A percentile compares a stretch with the other conserved stretches of the same genome.
These are phyloP conservation scores for Macaria notata DNA, from an alignment of 2,888 invertebrate genomes.

Conservation along the genomic window DNA sequence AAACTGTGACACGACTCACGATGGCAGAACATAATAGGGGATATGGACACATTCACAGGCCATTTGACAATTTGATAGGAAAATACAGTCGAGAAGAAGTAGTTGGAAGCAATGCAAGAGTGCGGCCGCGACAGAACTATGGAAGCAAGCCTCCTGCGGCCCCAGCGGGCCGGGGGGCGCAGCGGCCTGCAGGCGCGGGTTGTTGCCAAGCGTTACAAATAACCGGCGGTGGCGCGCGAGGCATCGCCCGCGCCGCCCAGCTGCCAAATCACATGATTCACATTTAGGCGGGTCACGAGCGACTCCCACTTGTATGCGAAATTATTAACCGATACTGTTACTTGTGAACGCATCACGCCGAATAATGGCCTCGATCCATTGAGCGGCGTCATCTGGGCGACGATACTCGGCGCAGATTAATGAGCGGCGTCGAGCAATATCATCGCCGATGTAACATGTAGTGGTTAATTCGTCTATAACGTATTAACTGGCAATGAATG, in stretches of 20 bases:
- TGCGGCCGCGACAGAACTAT: no score
- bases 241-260: not conserved
- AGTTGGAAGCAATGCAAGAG: no score
- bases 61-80: no score
- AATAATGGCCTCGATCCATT: no score
- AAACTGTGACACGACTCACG: no score
- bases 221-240: slow-evolving; percentile 31
- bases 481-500: slow-evolving; percentile 27
- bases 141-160: not conserved
- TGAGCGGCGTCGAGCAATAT: no score
- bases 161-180: not conserved
- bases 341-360: no score
- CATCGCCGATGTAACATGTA: slow-evolving; percentile 1
- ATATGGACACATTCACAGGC: no score
- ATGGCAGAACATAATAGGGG: no score
- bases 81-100: no score
- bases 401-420: no score
- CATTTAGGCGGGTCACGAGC: slow-evolving; percentile 73
- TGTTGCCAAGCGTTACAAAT: slow-evolving; percentile 56
- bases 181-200: slow-evolving; percentile 10
- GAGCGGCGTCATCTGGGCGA: no score
- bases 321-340: slow-evolving; percentile 18
- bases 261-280: slow-evolving; percentile 76
- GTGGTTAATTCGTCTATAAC: slow-evolving; percentile 29
- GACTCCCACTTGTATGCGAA: slow-evolving; percentile 53